phyloP scores from a whole-genome alignment of 2,113 vertebrate genomes.

The Entomyzon cyanotis region DNA sequence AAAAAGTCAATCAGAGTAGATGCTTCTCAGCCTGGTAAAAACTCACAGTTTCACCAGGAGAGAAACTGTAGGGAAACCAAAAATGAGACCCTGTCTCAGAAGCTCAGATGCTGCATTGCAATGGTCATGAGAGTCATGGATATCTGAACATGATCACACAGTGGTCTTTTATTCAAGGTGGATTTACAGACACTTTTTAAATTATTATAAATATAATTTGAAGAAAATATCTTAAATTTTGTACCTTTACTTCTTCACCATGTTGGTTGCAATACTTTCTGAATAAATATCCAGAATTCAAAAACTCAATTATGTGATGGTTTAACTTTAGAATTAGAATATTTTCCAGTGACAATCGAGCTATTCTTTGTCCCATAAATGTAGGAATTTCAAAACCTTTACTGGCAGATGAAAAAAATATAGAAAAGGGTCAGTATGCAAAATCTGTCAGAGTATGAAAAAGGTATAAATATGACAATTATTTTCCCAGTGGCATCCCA shows the following conservation, averaged over 20 bases:
- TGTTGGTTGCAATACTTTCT: not conserved
- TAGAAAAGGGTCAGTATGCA: not conserved
- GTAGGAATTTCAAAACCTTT: not conserved
- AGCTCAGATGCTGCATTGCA: not conserved
- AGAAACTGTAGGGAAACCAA: not conserved
- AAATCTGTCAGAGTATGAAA: not conserved
- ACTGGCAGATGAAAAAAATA: not conserved
- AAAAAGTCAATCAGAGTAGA: conserved; percentile 37
- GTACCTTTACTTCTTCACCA: rapidly evolving
- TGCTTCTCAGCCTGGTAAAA: not conserved
- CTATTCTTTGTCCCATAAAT: not conserved
- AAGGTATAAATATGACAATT: not conserved
- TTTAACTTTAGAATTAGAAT: not conserved
- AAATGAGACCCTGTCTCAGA: not conserved
- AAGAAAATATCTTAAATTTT: not conserved
- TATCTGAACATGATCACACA: not conserved
- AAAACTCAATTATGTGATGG: not conserved
- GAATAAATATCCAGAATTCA: not conserved
- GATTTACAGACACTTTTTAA: not conserved
- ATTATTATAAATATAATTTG: not conserved
- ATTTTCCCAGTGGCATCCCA: not conserved
- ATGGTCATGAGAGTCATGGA: not conserved
- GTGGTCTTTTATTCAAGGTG: not conserved
- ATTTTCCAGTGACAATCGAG: not conserved
- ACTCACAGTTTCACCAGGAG: not conserved